A percentile compares a stretch with the other conserved stretches of the same genome.
phyloP scores from a whole-genome alignment of 2,113 vertebrate genomes.

The Cryptotis parvus region DNA sequence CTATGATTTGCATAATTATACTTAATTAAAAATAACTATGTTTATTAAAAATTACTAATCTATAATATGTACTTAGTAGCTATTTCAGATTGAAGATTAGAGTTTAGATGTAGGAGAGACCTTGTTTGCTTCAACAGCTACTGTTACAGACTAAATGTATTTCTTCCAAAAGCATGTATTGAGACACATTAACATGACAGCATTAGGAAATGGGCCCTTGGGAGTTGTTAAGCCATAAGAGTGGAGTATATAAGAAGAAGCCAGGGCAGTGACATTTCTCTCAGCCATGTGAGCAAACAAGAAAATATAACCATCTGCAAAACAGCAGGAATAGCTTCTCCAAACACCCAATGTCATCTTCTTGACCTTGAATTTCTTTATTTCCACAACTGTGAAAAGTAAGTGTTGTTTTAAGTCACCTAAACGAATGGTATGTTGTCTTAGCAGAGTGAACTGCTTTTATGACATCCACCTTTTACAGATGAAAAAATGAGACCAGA shows the following conservation, averaged over 20 bases:
- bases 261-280: background rate
- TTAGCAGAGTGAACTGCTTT: background rate
- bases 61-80: background rate
- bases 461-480: background rate
- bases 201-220: background rate
- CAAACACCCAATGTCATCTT: rapidly evolving
- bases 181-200: background rate
- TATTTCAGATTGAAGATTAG: background rate
- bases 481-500: background rate
- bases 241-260: background rate
- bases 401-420: background rate
- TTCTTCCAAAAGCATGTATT: background rate
- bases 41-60: background rate
- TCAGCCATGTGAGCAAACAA: background rate
- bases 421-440: background rate
- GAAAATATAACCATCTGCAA: background rate
- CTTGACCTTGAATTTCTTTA: background rate
- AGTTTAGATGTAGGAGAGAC: background rate
- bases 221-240: background rate
- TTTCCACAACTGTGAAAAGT: background rate
- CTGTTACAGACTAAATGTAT: background rate
- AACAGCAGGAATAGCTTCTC: background rate
- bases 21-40: background rate
- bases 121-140: background rate
- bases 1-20: background rate